Conservation (phyloP, 2,113 vertebrate genomes). For the Hyaena hyaena region DNA sequence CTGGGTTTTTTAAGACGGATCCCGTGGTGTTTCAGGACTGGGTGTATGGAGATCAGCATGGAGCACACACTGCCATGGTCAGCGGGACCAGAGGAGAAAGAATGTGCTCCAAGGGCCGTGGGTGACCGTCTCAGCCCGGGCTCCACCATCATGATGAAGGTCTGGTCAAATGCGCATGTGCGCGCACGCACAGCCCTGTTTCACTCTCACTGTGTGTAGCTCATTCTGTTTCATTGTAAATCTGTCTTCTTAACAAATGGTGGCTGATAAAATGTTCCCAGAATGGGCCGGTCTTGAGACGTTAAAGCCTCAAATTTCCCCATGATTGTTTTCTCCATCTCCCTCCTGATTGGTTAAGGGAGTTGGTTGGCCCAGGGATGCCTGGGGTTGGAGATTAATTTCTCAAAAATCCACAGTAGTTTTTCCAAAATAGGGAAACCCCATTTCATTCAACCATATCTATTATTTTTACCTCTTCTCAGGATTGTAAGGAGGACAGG, state of each 20-base stretch:
- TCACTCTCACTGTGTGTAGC: not conserved
- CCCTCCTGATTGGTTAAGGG: not conserved
- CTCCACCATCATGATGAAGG: not conserved
- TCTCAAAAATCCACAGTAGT: not conserved
- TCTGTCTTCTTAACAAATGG: not conserved
- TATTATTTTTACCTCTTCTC: not conserved
- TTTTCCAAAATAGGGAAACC: not conserved
- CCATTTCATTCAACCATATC: not conserved
- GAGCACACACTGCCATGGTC: not conserved
- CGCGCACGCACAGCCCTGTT: not conserved
- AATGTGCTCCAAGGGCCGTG: not conserved
- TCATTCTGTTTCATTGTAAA: not conserved
- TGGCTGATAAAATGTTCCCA: not conserved
- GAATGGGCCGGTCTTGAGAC: not conserved
- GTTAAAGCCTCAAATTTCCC: not conserved
- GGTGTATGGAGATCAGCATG: not conserved
- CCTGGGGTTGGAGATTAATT: not conserved
- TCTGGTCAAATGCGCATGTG: not conserved
- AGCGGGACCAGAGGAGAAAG: not conserved
- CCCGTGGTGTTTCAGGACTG: not conserved
- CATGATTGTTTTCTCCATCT: not conserved
- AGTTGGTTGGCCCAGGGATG: not conserved
- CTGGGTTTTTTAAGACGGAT: not conserved
- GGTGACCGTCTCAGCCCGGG: not conserved
- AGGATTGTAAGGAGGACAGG: not conserved